Evolutionary conservation across 2,113 vertebrate genomes (phyloP), one percentile per base, ranked within the genome.

Genomic region (Neogale vison): DNA sequence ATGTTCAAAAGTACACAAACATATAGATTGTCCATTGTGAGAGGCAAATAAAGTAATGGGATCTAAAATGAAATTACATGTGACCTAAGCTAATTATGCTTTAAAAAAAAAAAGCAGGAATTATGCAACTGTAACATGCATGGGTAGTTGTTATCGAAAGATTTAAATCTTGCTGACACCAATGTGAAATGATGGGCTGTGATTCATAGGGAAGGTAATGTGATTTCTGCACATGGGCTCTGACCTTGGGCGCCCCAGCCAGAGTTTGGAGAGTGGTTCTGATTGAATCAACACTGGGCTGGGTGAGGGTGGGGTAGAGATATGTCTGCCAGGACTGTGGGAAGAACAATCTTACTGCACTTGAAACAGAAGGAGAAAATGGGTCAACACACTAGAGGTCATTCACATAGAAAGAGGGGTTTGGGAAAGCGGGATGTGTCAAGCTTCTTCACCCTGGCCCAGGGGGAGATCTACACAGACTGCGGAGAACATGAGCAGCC

Each of bases 121-220:
- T 71, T 71, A 6, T 36, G 39, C 34, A 72, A 79, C 21, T 59
- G 26, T 91, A 90, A 76, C 85, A 84, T 84, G 57, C 85, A 42
- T 74, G 57, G 77, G 57, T 67, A 79, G 24, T 77, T 95, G 17
- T 95, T 59, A 93, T 20, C 24, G 65, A 47, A 85, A 95, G 85
- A 86, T 92, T 96, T 95, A 95, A 90, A 89, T 95, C 59, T 89
- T 94, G 81, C 90, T 93, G 96, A 97, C 95, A 82, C 86, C 88
- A 93, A 69, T 91, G 36, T 86, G 95, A 94, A 94, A 92, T 93
- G 93, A 82, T 88, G 71, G 80, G 42, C 71, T 88, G 96, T 95
- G 96, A 97, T 93, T 94, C 96, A 88, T 34, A 86, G 82, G 77
- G 74, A 91, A 93, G 77, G 50, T 88, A 91, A 88, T 89, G 86